A percentile compares a stretch with the other conserved stretches of the same genome.
These are phyloP conservation scores for Nyctereutes procyonoides DNA, from an alignment of 2,113 vertebrate genomes.

Conservation along the genomic window DNA sequence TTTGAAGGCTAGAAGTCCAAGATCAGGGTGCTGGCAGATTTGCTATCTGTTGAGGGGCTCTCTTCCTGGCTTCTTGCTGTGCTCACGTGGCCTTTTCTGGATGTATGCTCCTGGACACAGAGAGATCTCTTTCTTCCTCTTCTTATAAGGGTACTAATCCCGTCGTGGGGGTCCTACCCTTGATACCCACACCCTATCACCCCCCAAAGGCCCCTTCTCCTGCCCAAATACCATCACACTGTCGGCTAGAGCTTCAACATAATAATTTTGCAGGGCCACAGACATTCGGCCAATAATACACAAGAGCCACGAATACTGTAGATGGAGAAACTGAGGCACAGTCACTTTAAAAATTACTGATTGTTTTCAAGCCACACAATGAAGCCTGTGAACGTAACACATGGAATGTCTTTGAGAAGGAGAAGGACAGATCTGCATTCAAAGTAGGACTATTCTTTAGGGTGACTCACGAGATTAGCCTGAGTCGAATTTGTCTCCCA, in stretches of 20 bases:
- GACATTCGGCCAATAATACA: background rate
- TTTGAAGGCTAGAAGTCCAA: background rate
- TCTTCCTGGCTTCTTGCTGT: background rate
- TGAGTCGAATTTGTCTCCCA: conserved; percentile 6
- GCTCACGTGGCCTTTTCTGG: background rate
- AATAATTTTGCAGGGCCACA: background rate
- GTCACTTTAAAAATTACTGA: conserved; percentile 32
- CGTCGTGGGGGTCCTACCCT: background rate
- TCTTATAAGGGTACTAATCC: background rate
- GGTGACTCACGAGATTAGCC: background rate
- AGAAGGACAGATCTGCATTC: conserved; percentile 21
- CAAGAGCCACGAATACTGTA: background rate
- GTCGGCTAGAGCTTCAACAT: background rate
- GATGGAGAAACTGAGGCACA: conserved; percentile 46
- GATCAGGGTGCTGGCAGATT: background rate
- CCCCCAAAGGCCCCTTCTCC: background rate
- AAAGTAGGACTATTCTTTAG: conserved; percentile 37
- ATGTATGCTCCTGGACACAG: background rate
- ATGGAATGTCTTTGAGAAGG: conserved; percentile 21
- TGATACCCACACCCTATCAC: background rate
- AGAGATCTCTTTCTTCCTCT: background rate
- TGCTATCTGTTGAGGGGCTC: background rate
- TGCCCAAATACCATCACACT: background rate
- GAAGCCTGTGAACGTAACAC: background rate
- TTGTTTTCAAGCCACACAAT: background rate